Evolutionary conservation across 2,797 vertebrate genomes (phyloP), one percentile per base, ranked within the genome.

Genomic region (Eupleurogrammus muticus): DNA sequence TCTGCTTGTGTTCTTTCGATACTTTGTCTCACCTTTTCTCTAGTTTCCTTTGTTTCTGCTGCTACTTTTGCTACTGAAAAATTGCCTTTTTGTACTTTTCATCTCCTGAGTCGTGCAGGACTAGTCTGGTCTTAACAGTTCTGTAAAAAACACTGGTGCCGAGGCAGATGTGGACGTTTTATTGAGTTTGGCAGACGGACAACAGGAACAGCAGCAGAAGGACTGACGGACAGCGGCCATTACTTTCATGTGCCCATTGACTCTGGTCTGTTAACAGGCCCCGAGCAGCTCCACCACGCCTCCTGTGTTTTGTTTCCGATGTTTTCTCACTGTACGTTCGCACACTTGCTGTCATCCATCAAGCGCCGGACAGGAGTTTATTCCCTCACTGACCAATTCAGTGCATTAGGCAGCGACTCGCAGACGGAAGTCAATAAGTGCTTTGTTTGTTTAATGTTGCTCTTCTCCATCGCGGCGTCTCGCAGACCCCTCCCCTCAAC

Each of bases 371-470:
- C 65, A 61, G 40, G 47, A 66, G 52, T 71, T 79, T 75, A 74
- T 70, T 82, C 57, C 56, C 79, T 73, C 14, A 36, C 76, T 70
- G 66, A 40, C 75, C 48, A 57, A 42, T 63, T 66, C 81, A 67
- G 66, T 55, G 38, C 75, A 77, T 83, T 59, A 66, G 73, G 28
- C 67, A 53, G 28, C 24, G 40, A 64, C 68, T 77, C 60, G 28
- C 66, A 51, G 74, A 78, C 64, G 7, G 68, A 59, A 71, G 83
- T 92, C 87, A 78, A 87, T 87, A 85, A 80, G 70, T 60, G 59
- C 66, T 88, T 84, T 84, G 80, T 89, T 87, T 85, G 70, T 86
- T 80, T 81, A 79, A 81, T 59, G 75, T 63, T 64, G 5, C 62
- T 44, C 19, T 70, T 60, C 59, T 82, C 62, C 42, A 0, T 70